Evolutionary conservation across 1,140 invertebrate species (phyloP).

Genomic region (Scaptomyza pallida): DNA sequence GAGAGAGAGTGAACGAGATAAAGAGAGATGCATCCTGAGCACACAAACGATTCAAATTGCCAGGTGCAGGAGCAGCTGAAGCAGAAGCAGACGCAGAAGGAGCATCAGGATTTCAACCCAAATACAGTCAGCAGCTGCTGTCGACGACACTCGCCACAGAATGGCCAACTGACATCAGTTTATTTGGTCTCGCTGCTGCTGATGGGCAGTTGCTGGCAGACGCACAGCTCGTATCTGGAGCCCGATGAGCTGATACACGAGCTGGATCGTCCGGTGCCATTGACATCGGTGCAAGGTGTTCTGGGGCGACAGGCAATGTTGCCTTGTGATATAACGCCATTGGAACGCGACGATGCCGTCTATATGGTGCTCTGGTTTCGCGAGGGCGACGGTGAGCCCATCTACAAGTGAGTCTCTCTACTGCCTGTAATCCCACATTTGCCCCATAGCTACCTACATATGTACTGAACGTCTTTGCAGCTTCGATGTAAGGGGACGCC

Average conservation of each 20-base stretch:
- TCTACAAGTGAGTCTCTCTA: constrained; percentile 89
- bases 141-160: background rate
- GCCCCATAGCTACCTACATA: too few species aligned
- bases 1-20: constrained; percentile 16
- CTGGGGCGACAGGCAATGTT: constrained; percentile 90
- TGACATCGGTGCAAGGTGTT: constrained; percentile 91
- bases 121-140: background rate
- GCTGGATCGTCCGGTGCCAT: constrained; percentile 86
- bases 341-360: constrained; percentile 90
- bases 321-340: constrained; percentile 92
- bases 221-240: constrained; percentile 66
- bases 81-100: constrained; percentile 1
- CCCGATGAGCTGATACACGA: constrained; percentile 84
- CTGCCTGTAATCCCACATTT: background rate
- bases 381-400: constrained; percentile 91
- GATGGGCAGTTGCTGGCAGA: constrained; percentile 16
- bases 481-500: constrained; percentile 91
- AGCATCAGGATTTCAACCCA: constrained; percentile 6
- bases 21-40: constrained; percentile 58
- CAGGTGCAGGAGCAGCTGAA: constrained; percentile 20
- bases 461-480: too few species aligned
- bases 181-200: constrained; percentile 31
- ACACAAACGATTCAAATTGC: constrained; percentile 45
- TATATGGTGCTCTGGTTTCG: constrained; percentile 96
- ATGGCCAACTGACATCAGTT: background rate